phyloP scores from a whole-genome alignment of 2,797 vertebrate genomes.

The Odontamblyopus rebecca region DNA sequence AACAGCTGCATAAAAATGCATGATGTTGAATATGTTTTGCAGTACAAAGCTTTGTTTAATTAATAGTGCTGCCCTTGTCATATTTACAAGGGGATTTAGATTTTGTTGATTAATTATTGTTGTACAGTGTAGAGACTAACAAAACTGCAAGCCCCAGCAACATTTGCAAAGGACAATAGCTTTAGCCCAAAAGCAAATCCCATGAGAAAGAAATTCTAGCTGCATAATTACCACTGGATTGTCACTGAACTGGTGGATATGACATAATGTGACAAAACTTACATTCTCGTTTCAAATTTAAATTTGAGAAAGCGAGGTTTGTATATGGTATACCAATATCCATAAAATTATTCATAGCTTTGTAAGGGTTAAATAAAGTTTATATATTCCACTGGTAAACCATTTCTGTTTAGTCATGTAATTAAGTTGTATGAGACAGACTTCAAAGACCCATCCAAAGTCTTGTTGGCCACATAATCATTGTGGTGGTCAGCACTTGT shows the following conservation, averaged over 20 bases:
- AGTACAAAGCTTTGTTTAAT: slow-evolving; percentile 50
- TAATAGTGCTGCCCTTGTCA: slow-evolving; percentile 47
- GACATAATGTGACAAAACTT: background rate
- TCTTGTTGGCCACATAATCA: slow-evolving; percentile 5
- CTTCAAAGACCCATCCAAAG: background rate
- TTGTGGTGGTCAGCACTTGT: slow-evolving; percentile 2
- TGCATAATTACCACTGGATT: slow-evolving; percentile 29
- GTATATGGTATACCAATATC: background rate
- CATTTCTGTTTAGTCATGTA: background rate
- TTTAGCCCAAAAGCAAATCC: slow-evolving; percentile 43
- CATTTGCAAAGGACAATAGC: slow-evolving; percentile 29
- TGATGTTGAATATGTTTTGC: slow-evolving; percentile 47
- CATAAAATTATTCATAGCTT: background rate
- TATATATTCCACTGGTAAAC: background rate
- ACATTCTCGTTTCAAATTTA: background rate
- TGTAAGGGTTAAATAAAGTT: background rate
- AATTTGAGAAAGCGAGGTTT: background rate
- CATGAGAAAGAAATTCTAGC: slow-evolving; percentile 35
- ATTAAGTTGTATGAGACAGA: background rate
- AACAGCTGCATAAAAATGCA: background rate
- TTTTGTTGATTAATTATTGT: slow-evolving; percentile 13
- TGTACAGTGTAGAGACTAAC: slow-evolving; percentile 22
- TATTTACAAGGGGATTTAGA: slow-evolving; percentile 29
- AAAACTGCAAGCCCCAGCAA: slow-evolving; percentile 37
- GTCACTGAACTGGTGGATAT: slow-evolving; percentile 28